These are phyloP conservation scores for Perithous albicinctus DNA, from an alignment of 2,888 invertebrate genomes.

Conservation along the genomic window DNA sequence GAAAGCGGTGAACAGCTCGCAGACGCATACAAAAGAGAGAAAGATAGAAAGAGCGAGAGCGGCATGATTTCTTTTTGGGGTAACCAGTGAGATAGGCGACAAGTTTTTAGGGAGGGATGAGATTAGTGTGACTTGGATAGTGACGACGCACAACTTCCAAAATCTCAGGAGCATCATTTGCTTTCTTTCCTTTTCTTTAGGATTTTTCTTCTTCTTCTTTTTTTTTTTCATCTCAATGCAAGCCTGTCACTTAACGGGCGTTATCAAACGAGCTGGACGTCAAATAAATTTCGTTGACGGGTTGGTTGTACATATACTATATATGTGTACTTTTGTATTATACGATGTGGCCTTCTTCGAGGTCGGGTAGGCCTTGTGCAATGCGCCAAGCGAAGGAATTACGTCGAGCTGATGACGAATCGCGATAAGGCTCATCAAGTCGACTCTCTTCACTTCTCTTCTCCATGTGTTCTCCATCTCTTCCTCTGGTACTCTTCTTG, in stretches of 20 bases:
- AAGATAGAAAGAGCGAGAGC: no score
- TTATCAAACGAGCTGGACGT: constrained; percentile 59
- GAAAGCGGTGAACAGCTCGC: constrained; percentile 22
- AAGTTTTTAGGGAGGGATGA: constrained; percentile 27
- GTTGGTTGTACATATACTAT: constrained; percentile 5
- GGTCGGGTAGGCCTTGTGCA: constrained; percentile 41
- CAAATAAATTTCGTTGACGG: constrained; percentile 62
- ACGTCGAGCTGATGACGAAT: constrained; percentile 59
- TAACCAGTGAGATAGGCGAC: constrained; percentile 19
- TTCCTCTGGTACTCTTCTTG: not conserved
- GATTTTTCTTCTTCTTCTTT: constrained; percentile 8
- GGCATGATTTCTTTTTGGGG: constrained; percentile 46
- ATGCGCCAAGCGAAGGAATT: constrained; percentile 35
- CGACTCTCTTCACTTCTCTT: constrained; percentile 45
- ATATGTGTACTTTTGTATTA: not conserved
- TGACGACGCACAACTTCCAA: constrained; percentile 41
- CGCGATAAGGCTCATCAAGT: constrained; percentile 63
- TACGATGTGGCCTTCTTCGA: constrained; percentile 43
- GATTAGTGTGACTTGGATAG: constrained; percentile 53
- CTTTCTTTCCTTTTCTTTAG: constrained; percentile 16
- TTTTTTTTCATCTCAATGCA: constrained; percentile 16
- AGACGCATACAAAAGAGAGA: constrained; percentile 2
- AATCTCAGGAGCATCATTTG: constrained; percentile 45
- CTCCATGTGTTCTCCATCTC: constrained; percentile 4
- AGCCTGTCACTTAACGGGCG: constrained; percentile 57